Evolutionary conservation across 2,797 vertebrate genomes (phyloP), one percentile per base, ranked within the genome.

Genomic region (Pogoniulus pusillus): DNA sequence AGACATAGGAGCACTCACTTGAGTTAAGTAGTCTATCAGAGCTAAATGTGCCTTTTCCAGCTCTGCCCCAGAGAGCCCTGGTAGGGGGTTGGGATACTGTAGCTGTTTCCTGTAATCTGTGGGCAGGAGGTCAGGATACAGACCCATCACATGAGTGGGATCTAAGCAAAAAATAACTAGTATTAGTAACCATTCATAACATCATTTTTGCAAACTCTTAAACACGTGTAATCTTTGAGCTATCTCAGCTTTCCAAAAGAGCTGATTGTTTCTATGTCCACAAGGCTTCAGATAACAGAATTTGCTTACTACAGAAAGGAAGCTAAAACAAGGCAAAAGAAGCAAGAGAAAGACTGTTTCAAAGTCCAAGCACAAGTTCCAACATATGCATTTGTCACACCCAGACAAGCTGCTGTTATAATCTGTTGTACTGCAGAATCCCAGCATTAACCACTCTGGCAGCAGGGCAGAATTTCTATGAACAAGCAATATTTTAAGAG

Each of bases 1-100:
- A 84, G 49, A 57, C 6, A 78, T 2, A 93, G 65, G 4, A 62
- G n/a, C 26, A 93, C 96, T 95, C 89, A 98, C 99, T 98, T 99
- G 99, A 10, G 99, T 99, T 94, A 99, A 96, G 97, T 99, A 99
- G 97, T 99, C 99, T 65, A 99, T 99, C n/a, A 99, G 98, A 63
- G 99, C 99, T n/a, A 99, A 97, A 72, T 99, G 99, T 69, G 99
- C 99, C 96, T 98, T 99, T 96, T 99, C 99, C 96, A 99, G 95
- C 91, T 99, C 99, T 14, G 98, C 98, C 66, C 98, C 98, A 2
- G 99, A 99, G 43, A 99, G 97, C 5, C 97, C 90, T 7, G 99
- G 99, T 85, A 99, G 96, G 5, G 98, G 99, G 96, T 99, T 99
- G 51, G 99, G 99, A 88, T 99, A 99, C 92, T 99, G 99, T 82